A percentile compares a stretch with the other conserved stretches of the same genome.
Conservation (phyloP, 2,888 invertebrate genomes). For the Exocentrus adspersus region DNA sequence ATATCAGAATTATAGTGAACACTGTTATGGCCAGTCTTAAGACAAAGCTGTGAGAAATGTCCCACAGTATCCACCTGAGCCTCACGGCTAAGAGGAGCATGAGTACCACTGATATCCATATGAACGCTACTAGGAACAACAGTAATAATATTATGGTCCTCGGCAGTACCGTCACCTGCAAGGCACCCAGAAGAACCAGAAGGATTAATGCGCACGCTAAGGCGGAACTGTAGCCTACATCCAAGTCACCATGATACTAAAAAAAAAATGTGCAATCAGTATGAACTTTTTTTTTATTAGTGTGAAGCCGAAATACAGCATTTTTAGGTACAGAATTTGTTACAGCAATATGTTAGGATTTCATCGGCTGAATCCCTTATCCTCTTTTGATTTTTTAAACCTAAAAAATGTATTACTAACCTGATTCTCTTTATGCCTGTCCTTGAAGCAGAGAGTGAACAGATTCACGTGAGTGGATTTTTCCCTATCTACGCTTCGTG, state of each 20-base stretch:
- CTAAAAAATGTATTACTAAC: slow-evolving; percentile 61
- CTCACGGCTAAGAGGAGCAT: slow-evolving; percentile 86
- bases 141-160: slow-evolving; percentile 85
- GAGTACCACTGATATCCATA: slow-evolving; percentile 88
- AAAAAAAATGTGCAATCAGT: slow-evolving; percentile 43
- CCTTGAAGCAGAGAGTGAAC: slow-evolving; percentile 86
- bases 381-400: not conserved
- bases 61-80: slow-evolving; percentile 85
- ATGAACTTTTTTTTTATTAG: no score
- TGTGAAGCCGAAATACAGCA: no score
- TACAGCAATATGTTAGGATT: no score
- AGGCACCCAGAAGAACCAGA: slow-evolving; percentile 77
- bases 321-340: no score
- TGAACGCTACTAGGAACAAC: slow-evolving; percentile 87
- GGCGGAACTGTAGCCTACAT: slow-evolving; percentile 86
- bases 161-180: slow-evolving; percentile 84
- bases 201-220: slow-evolving; percentile 81
- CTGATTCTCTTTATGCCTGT: slow-evolving; percentile 84
- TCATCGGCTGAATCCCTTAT: not conserved
- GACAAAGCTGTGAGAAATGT: slow-evolving; percentile 84
- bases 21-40: slow-evolving; percentile 86
- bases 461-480: slow-evolving; percentile 90
- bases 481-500: slow-evolving; percentile 88
- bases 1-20: slow-evolving; percentile 86
- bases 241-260: slow-evolving; percentile 87